Percentiles rank a stretch among this genome's conserved stretches.
Conservation (phyloP, 2,113 vertebrate species). For the Oceanodroma tethys region DNA sequence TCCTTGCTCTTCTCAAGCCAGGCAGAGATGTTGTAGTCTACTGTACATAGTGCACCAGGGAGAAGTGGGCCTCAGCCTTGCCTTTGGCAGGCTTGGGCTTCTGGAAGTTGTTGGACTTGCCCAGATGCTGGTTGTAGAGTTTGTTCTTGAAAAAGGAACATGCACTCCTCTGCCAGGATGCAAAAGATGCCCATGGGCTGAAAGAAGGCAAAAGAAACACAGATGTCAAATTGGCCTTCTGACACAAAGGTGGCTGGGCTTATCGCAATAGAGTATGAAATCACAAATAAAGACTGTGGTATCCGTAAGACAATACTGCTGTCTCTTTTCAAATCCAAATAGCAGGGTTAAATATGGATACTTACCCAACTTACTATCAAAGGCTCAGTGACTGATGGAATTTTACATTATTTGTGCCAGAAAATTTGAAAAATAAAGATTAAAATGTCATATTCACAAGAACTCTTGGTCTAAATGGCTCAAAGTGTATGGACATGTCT, state of each 20-base stretch:
- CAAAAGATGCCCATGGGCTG: constrained; percentile 85
- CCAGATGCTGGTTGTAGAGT: constrained; percentile 86
- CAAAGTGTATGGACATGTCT: not conserved
- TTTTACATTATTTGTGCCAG: not conserved
- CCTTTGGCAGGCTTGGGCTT: constrained; percentile 82
- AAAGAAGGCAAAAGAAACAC: not conserved
- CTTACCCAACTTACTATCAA: not conserved
- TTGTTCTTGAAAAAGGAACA: constrained; percentile 88
- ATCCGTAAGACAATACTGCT: not conserved
- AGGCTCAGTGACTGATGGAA: not conserved
- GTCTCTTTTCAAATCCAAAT: not conserved
- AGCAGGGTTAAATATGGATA: not conserved
- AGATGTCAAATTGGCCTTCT: not conserved
- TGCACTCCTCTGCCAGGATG: constrained; percentile 82
- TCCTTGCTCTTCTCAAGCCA: no score
- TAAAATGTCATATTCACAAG: not conserved
- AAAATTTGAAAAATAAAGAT: not conserved
- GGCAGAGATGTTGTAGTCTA: no score
- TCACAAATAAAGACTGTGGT: not conserved
- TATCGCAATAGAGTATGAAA: not conserved
- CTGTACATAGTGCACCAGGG: constrained; percentile 77
- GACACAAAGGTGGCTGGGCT: not conserved
- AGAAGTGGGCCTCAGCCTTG: constrained; percentile 80
- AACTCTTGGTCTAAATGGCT: not conserved
- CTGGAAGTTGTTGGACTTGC: constrained; percentile 83